These are phyloP conservation scores for Neolamprologus brichardi DNA, from an alignment of 2,113 vertebrate genomes.

Conservation along the genomic window DNA sequence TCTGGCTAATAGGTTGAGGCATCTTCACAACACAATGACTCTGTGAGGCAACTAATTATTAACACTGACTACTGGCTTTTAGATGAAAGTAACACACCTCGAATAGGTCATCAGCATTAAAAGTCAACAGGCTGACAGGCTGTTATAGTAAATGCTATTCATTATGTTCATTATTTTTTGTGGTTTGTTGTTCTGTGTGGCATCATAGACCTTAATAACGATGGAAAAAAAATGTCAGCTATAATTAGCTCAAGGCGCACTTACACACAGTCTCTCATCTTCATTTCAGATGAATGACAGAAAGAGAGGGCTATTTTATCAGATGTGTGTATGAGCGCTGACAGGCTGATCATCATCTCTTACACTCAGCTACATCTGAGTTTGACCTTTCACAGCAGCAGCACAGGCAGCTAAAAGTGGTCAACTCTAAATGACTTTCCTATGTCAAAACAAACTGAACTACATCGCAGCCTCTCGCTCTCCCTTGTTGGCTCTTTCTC, in stretches of 20 bases:
- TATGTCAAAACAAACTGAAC: not conserved
- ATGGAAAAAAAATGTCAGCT: slow-evolving; percentile 32
- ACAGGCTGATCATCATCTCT: slow-evolving; percentile 24
- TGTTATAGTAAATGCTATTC: slow-evolving; percentile 29
- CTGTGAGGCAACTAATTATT: slow-evolving; percentile 7
- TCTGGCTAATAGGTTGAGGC: slow-evolving; percentile 26
- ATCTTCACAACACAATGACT: not conserved
- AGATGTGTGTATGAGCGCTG: not conserved
- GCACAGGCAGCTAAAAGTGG: slow-evolving; percentile 20
- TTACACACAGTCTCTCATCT: not conserved
- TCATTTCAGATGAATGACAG: slow-evolving; percentile 12
- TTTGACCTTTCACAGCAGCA: slow-evolving; percentile 49
- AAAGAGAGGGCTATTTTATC: not conserved
- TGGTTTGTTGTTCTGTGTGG: not conserved
- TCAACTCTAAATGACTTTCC: slow-evolving; percentile 14
- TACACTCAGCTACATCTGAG: not conserved
- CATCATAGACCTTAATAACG: slow-evolving; percentile 36
- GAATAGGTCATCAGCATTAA: slow-evolving; percentile 55
- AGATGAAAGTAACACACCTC: slow-evolving; percentile 53
- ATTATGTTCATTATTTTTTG: slow-evolving; percentile 8
- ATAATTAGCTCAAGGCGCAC: slow-evolving; percentile 23
- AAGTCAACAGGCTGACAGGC: not conserved
- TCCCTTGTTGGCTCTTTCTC: not conserved
- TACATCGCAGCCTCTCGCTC: not conserved
- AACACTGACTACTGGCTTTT: slow-evolving; percentile 25